These are phyloP conservation scores for Ligdia adustata DNA, from an alignment of 2,888 invertebrate genomes.

Conservation along the genomic window DNA sequence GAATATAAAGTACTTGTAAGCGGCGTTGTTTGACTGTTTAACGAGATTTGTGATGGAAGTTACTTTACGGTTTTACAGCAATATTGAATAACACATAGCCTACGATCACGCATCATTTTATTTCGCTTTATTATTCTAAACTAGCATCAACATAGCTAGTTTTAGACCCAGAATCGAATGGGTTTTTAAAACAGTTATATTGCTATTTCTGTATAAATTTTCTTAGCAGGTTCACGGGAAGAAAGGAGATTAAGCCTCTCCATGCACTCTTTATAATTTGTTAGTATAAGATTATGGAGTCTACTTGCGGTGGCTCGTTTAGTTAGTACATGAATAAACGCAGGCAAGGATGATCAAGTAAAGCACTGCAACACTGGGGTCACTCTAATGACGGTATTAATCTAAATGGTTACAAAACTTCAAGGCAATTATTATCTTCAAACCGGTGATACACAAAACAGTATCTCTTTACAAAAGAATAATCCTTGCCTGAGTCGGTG, in stretches of 20 bases:
- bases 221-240: conserved; percentile 38
- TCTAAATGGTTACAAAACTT: conserved; percentile 81
- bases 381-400: conserved; percentile 77
- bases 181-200: conserved; percentile 35
- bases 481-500: conserved; percentile 85
- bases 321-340: conserved; percentile 83
- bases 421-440: conserved; percentile 79
- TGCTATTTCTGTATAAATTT: conserved; percentile 22
- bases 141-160: conserved; percentile 4
- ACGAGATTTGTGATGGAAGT: conserved; percentile 14
- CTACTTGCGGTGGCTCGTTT: conserved; percentile 72
- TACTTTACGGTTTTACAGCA: conserved; percentile 5
- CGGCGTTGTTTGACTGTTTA: conserved; percentile 19
- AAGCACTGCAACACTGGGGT: conserved; percentile 83
- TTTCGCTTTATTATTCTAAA: neutral
- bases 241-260: conserved; percentile 65
- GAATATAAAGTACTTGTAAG: conserved; percentile 22
- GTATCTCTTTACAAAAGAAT: conserved; percentile 83
- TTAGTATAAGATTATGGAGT: conserved; percentile 68
- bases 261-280: conserved; percentile 69
- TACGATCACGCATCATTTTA: conserved; percentile 1
- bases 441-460: conserved; percentile 82
- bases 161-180: conserved; percentile 48
- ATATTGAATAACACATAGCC: conserved; percentile 12
- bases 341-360: conserved; percentile 85